Base-by-base conservation (phyloP, 1,140 invertebrate species). In the Oncopodura yosiiana region DNA sequence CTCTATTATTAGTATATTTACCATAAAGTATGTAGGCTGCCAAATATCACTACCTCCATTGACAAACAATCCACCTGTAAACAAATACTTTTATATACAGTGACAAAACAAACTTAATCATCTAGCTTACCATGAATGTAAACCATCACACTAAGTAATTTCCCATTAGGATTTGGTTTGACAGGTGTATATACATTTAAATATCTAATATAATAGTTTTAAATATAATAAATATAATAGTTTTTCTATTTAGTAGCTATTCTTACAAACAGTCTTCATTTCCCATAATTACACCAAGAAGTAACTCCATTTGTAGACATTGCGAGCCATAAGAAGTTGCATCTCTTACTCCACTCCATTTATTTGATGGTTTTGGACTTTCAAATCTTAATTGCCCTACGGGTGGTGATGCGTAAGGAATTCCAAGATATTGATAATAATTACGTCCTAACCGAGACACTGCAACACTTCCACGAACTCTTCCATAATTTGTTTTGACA, bases 371-470 rank as follows among this genome's bases (percentile, higher is more conserved):
- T 11, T 46, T 19, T 11, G 66, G 65, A n/a, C 57, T 71, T 53
- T 67, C 64, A 64, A 80, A 80, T 52, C 79, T 66, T 37, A 76
- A 69, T 44, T 75, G 68, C 29, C 74, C 76, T 29, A 79, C 59
- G 3, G 78, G 78, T 43, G 78, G 74, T 53, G 70, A 63, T 1
- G 78, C 78, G 56, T 77, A 81, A 0, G 78, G 78, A 38, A 81
- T 72, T 4, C 77, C 77, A 29, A 74, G 64, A 58, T 78, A 81
- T 30, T 74, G 73, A 36, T 78, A 72, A 49, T 75, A 75, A 8
- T 65, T 50, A 58, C 68, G 69, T 6, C 69, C 70, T 37, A 38
- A 34, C 37, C 54, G 27, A n/a, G 54, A 56, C 30, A 43, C 29
- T 36, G 48, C 34, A 2, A 36, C 46, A 32, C 50, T 29, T 6